A percentile compares a stretch with the other conserved stretches of the same genome.
phyloP scores from a whole-genome alignment of 2,113 vertebrate genomes.

The Phyllostomus discolor region DNA sequence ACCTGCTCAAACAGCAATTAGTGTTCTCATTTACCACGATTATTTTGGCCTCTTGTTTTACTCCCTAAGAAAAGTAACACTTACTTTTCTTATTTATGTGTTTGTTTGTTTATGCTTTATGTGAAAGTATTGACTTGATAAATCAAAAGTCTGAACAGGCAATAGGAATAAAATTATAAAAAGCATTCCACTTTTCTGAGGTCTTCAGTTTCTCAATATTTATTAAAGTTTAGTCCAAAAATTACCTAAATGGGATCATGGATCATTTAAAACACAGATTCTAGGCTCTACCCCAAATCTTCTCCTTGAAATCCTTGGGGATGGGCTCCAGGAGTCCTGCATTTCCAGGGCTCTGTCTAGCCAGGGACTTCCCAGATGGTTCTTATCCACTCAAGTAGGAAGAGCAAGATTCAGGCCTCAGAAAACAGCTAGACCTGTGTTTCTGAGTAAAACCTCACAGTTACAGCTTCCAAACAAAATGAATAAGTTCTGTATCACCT shows the following conservation, averaged over 20 bases:
- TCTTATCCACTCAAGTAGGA: neutral
- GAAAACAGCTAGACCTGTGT: neutral
- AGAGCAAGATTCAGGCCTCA: neutral
- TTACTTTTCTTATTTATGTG: neutral
- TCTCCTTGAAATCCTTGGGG: neutral
- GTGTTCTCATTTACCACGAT: neutral
- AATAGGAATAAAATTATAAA: neutral
- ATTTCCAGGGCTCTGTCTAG: neutral
- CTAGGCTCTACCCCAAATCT: neutral
- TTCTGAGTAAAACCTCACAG: neutral
- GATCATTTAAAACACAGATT: neutral
- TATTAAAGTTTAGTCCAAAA: neutral
- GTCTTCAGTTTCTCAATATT: neutral
- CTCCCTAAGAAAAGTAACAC: neutral
- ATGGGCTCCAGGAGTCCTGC: neutral
- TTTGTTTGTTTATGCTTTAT: neutral
- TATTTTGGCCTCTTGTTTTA: neutral
- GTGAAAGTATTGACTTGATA: neutral
- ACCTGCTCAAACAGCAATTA: neutral
- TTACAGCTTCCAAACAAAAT: neutral
- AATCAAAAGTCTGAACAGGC: neutral
- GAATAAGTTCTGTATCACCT: neutral
- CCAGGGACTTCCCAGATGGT: neutral
- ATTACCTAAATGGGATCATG: neutral
- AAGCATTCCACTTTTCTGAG: neutral